Evolutionary conservation across 2,113 vertebrate genomes (phyloP).

Genomic region (Oplegnathus fasciatus): DNA sequence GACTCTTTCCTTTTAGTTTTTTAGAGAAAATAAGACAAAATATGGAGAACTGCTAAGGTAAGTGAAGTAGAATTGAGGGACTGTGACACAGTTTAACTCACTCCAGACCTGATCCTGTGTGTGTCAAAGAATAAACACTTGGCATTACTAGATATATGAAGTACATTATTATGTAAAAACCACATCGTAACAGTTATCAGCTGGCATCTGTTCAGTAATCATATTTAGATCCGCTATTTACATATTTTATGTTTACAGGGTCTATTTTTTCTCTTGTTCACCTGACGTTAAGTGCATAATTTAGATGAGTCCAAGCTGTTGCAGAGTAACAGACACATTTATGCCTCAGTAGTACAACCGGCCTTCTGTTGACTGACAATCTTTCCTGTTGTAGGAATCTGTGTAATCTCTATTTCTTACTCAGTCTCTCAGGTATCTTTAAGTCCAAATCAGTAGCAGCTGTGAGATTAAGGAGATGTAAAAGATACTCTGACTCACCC

Average conservation of each 20-base stretch:
- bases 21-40: too few species aligned
- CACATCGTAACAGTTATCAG: not conserved
- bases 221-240: conserved; percentile 1
- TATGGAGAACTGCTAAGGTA: too few species aligned
- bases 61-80: not conserved
- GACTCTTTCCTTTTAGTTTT: not conserved
- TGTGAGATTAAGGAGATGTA: conserved; percentile 52
- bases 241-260: not conserved
- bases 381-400: conserved; percentile 6
- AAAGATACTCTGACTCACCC: conserved; percentile 76
- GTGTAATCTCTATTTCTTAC: conserved; percentile 10
- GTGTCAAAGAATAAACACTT: not conserved
- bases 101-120: not conserved
- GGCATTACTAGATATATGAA: too few species aligned
- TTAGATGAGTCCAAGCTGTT: not conserved
- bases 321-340: conserved; percentile 3
- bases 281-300: not conserved
- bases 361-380: conserved; percentile 1
- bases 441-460: conserved; percentile 43
- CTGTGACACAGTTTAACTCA: not conserved
- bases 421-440: conserved; percentile 48
- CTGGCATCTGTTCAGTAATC: not conserved
- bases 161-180: not conserved
- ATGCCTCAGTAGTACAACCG: not conserved
- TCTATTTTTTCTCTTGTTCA: not conserved